phyloP scores from a whole-genome alignment of 2,113 vertebrate genomes.

The Nothoprocta pentlandii region DNA sequence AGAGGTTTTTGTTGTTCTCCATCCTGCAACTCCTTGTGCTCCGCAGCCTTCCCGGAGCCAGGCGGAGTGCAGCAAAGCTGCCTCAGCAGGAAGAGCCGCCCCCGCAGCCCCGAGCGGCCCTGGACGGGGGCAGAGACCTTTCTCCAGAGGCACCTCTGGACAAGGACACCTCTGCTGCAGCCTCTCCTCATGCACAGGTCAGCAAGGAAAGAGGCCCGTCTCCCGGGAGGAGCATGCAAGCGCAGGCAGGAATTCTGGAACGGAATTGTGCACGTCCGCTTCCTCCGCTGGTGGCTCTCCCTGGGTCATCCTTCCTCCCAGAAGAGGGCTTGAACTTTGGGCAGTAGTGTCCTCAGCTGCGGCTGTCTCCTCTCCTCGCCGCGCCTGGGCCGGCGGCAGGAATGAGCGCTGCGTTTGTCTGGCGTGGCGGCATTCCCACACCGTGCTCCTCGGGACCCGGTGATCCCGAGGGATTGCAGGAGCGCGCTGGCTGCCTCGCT shows the following conservation, averaged over 20 bases:
- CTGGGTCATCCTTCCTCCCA: background rate
- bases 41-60: no score
- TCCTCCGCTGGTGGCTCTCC: background rate
- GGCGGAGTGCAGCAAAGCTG: no score
- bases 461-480: slow-evolving; percentile 8
- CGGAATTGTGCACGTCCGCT: background rate
- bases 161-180: background rate
- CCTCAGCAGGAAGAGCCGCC: background rate
- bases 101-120: background rate
- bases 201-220: background rate
- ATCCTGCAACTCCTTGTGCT: background rate
- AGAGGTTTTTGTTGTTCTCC: background rate
- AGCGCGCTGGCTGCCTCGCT: background rate
- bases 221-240: background rate
- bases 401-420: background rate
- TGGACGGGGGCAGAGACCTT: background rate
- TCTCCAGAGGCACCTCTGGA: background rate
- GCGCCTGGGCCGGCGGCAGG: background rate
- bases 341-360: background rate
- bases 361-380: background rate
- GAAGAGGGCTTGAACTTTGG: background rate
- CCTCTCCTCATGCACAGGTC: background rate
- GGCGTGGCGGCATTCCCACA: background rate
- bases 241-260: rapidly evolving
- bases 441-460: background rate